Evolutionary conservation across 1,140 invertebrate genomes (phyloP), one percentile per base, ranked within the genome.

Genomic region (Diuraphis noxia): DNA sequence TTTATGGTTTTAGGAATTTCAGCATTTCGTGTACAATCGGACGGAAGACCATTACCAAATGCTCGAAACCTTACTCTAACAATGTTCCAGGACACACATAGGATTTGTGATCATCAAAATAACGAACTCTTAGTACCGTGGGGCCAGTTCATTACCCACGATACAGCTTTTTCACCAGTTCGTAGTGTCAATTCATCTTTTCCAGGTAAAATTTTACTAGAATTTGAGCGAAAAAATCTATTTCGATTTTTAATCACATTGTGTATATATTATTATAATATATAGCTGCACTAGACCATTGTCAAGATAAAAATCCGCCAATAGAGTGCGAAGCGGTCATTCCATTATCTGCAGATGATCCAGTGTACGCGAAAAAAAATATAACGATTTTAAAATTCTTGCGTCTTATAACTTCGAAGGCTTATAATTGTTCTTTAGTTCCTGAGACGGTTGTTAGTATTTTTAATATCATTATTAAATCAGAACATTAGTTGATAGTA

Each of bases 11-110:
- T 63, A 88, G 86, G 86, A 0, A 9, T 88, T 40, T 88, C 94
- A 79, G 94, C 94, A 84, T 94, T 94, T 34, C 92, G 96, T n/a
- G 92, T 92, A 19, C 92, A 93, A 4, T 92, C 93, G 0, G 93
- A 93, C 9, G 93, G 93, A 77, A 93, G 93, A 52, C 92, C 93
- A 13, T 93, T 96, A 87, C 95, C 95, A 21, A 95, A 94, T 86
- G 94, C 95, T 46, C 93, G 95, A 40, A 52, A 93, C 43, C 94
- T 95, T 89, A 96, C 94, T 93, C 93, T 93, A 7, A 93, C 92
- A 34, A 93, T 95, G 93, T 94, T 94, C 38, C 94, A 94, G 88
- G 94, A 95, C 92, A 52, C 93, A 36, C 94, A 94, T 41, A 82
- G 46, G 17, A 92, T 93, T 40, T 88, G 52, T 25, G 77, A 89